Evolutionary conservation across 2,797 vertebrate genomes (phyloP).

Genomic region (Jordanella pulchra): DNA sequence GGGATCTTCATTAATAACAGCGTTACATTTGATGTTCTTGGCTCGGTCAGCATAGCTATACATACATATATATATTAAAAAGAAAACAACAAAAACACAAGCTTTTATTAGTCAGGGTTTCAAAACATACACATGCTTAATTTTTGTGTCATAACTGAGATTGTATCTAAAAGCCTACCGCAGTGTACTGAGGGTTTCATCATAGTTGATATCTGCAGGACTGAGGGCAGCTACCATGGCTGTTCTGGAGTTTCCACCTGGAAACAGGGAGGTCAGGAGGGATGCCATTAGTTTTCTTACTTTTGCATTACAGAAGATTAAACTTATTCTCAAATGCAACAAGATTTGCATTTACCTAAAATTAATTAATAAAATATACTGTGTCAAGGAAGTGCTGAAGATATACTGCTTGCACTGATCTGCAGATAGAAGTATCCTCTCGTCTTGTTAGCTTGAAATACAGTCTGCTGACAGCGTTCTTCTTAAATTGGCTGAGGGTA

Average conservation of each 20-base stretch:
- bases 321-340: not conserved
- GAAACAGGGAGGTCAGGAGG: constrained; percentile 14
- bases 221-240: constrained; percentile 99
- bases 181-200: constrained; percentile 97
- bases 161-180: constrained; percentile 78
- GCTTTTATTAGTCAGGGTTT: not conserved
- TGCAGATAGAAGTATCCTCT: constrained; percentile 24
- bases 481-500: constrained; percentile 51
- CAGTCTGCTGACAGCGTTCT: constrained; percentile 58
- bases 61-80: too few relatives aligned
- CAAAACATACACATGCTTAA: not conserved
- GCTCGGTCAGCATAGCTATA: constrained; percentile 95
- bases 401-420: constrained; percentile 22
- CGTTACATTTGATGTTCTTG: constrained; percentile 98
- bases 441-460: constrained; percentile 58
- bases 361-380: not conserved
- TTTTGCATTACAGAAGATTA: not conserved
- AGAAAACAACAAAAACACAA: constrained; percentile 4
- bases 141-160: not conserved
- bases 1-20: constrained; percentile 98
- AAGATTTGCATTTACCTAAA: constrained; percentile 1
- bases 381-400: not conserved
- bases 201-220: constrained; percentile 98
- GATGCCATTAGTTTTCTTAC: not conserved
- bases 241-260: constrained; percentile 97